Base-by-base conservation (phyloP, 2,888 invertebrate genomes). In the Elysia crispata region DNA sequence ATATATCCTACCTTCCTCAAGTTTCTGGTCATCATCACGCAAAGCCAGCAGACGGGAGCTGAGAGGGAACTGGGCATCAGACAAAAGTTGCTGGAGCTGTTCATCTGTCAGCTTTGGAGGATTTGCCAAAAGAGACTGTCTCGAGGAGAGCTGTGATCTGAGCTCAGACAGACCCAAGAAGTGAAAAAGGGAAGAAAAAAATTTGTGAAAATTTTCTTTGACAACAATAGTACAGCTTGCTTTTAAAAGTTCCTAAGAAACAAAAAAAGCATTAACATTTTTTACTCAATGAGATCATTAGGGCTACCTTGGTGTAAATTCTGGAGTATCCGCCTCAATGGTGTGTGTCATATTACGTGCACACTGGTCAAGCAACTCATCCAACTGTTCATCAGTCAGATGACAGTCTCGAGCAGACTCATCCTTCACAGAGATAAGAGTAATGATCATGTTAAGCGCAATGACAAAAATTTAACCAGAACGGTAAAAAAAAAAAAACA, bases 351-450 rank as follows among this genome's bases (percentile, higher is more conserved):
- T 78, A 18, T 90, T 89, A 8, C 88, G 82, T 13, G 86, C 88
- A 87, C 90, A 91, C 82, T 90, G 87, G 30, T 90, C 89, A 69
- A 91, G 83, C n/a, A 91, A 83, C 54, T 85, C 84, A 54, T 90
- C 86, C 50, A 91, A 85, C 77, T 90, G 88, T 62, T 88, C 86
- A 6, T 87, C 88, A 15, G 85, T 83, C 76, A 91, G 83, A 5
- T 76, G 72, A 18, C 8, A 41, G 11, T 41, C 41, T 41, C 41
- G 3, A 11, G 41, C 41, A 3, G 41, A 41, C 41, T 41, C 41
- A 3, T 41, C 41, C 41, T 41, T 3, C 11, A 11, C 41, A 41
- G 41, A 41, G n/a, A n/a, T n/a, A n/a, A n/a, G n/a, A n/a, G n/a
- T n/a, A n/a, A n/a, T 11, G 3, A 3, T 41, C 41, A 41, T 41